Conservation (phyloP, 2,888 invertebrate genomes). For the Lasioglossum malachurum region DNA sequence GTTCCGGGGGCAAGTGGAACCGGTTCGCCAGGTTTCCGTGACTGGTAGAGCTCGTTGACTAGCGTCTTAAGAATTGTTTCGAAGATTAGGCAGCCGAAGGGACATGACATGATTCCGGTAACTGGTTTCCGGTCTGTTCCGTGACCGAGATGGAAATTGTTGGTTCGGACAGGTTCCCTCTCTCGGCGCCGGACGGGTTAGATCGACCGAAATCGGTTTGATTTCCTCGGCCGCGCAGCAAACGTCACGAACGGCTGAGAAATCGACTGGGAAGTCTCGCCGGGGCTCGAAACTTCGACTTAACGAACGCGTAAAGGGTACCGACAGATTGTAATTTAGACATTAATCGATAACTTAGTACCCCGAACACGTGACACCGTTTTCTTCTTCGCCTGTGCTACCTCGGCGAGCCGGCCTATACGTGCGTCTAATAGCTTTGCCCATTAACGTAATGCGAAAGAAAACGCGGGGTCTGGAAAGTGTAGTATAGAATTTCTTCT, state of each 20-base stretch:
- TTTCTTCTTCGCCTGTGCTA: not conserved
- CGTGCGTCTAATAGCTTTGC: slow-evolving; percentile 15
- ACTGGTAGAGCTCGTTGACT: slow-evolving; percentile 6
- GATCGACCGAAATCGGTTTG: not conserved
- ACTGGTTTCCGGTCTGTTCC: slow-evolving; percentile 21
- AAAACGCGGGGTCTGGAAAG: slow-evolving; percentile 11
- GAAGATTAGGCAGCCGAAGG: slow-evolving; percentile 32
- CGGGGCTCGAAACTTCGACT: not conserved
- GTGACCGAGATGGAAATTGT: slow-evolving; percentile 23
- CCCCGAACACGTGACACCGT: slow-evolving; percentile 11
- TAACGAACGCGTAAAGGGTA: slow-evolving; percentile 12
- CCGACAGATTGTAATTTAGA: slow-evolving; percentile 4
- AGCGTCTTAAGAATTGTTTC: slow-evolving; percentile 42
- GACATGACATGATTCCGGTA: slow-evolving; percentile 29
- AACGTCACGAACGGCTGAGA: not conserved
- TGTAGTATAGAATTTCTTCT: slow-evolving; percentile 8
- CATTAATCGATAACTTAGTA: slow-evolving; percentile 14
- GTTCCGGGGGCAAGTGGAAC: not conserved
- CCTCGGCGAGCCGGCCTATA: not conserved
- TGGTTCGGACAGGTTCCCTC: slow-evolving; percentile 21
- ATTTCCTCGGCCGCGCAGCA: not conserved
- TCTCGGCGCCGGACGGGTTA: slow-evolving; percentile 16
- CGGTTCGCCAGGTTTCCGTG: slow-evolving; percentile 25
- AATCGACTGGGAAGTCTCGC: not conserved
- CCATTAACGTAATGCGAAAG: slow-evolving; percentile 18